A percentile compares a stretch with the other conserved stretches of the same genome.
Conservation (phyloP, 2,113 vertebrate species). For the Otis tarda region DNA sequence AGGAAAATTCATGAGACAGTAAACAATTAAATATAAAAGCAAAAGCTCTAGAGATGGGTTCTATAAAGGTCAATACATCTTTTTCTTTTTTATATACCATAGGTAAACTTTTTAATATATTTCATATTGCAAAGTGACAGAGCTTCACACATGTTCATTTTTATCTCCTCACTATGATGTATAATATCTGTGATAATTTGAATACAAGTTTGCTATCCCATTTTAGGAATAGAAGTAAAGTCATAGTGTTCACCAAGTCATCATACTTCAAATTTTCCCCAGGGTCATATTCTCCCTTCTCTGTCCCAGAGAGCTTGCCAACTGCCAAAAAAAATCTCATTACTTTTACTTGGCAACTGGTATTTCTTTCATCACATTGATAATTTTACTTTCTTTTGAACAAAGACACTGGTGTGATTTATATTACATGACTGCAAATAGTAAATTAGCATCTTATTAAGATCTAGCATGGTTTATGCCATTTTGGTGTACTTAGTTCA, state of each 20-base stretch:
- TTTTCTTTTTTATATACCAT: background rate
- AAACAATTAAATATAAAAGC: background rate
- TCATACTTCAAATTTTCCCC: background rate
- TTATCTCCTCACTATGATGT: background rate
- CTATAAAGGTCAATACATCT: background rate
- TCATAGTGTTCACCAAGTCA: background rate
- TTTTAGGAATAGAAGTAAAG: background rate
- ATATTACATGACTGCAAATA: background rate
- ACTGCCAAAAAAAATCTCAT: background rate
- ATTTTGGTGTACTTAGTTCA: background rate
- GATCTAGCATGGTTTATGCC: background rate
- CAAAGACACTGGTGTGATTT: background rate
- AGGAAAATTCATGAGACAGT: background rate
- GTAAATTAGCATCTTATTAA: slow-evolving; percentile 11
- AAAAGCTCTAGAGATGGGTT: background rate
- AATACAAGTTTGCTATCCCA: background rate
- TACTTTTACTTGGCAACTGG: background rate
- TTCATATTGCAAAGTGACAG: background rate
- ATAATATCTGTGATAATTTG: background rate
- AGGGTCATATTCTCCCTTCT: background rate
- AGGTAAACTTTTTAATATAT: background rate
- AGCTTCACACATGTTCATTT: background rate
- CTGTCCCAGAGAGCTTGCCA: background rate
- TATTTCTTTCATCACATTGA: slow-evolving; percentile 5
- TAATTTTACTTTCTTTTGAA: slow-evolving; percentile 8